phyloP scores from a whole-genome alignment of 2,888 invertebrate species.

The Cosmopolites sordidus region DNA sequence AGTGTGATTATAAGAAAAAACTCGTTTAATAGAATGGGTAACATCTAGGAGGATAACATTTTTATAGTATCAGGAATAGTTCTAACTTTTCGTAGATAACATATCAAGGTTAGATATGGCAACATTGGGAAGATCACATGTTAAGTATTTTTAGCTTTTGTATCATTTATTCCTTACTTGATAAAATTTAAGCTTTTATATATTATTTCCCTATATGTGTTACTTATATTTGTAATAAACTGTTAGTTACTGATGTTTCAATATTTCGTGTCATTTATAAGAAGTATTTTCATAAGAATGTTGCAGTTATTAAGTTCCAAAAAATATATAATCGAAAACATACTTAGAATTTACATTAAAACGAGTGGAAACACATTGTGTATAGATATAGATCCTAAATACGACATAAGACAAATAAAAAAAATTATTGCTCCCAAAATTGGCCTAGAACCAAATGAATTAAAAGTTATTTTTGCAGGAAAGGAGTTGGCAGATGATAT shows the following conservation, averaged over 20 bases:
- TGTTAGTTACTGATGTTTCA: constrained; percentile 12
- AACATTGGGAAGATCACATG: too few relatives aligned
- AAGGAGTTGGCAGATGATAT: constrained; percentile 70
- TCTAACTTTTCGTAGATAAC: too few relatives aligned
- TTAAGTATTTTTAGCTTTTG: too few relatives aligned
- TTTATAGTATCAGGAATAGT: too few relatives aligned
- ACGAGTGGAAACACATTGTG: constrained; percentile 62
- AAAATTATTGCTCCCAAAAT: constrained; percentile 65
- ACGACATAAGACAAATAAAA: constrained; percentile 71
- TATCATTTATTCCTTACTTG: too few relatives aligned
- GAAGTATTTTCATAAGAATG: constrained; percentile 57
- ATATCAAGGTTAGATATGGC: too few relatives aligned
- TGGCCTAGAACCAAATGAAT: constrained; percentile 63
- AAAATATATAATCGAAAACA: constrained; percentile 57
- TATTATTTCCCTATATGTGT: too few relatives aligned
- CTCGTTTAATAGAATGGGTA: too few relatives aligned
- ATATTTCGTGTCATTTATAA: constrained; percentile 43
- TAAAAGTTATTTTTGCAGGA: constrained; percentile 76
- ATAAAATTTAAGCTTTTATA: too few relatives aligned
- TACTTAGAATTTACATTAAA: constrained; percentile 63
- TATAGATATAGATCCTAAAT: constrained; percentile 66
- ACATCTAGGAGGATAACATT: too few relatives aligned
- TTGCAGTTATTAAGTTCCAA: constrained; percentile 60
- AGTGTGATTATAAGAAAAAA: too few relatives aligned
- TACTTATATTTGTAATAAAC: too few relatives aligned